Evolutionary conservation across 2,797 vertebrate species (phyloP).

Genomic region (Mormyrus hasselquistii): DNA sequence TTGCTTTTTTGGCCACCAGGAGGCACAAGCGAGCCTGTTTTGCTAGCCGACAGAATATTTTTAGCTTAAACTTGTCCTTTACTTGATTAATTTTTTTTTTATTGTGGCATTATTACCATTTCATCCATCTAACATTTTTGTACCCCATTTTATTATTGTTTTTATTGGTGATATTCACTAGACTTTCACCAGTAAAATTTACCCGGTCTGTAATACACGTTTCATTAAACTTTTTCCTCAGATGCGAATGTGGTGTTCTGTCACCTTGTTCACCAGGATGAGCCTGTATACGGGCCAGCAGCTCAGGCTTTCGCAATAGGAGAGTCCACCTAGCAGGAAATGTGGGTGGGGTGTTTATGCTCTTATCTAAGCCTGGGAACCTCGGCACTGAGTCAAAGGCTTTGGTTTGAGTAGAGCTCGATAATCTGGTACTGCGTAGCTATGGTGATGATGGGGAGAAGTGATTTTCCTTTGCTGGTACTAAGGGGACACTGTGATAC

Average conservation of each 20-base stretch:
- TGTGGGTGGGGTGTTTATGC: not conserved
- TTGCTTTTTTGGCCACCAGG: constrained; percentile 40
- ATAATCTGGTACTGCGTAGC: not conserved
- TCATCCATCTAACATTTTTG: not conserved
- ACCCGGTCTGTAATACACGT: not conserved
- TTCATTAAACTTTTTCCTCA: not conserved
- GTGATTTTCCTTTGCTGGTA: not conserved
- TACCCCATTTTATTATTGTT: not conserved
- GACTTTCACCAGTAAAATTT: not conserved
- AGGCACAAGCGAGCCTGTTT: constrained; percentile 33
- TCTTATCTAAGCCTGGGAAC: not conserved
- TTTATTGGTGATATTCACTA: not conserved
- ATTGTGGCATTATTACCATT: not conserved
- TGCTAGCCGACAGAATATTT: not conserved
- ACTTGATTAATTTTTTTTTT: not conserved
- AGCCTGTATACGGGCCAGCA: not conserved
- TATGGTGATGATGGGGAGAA: not conserved
- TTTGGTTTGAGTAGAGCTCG: not conserved
- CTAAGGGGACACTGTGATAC: not conserved
- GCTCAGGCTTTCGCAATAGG: not conserved
- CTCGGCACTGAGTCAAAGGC: not conserved
- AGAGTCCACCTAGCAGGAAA: not conserved
- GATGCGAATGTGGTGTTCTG: not conserved
- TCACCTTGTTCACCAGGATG: not conserved
- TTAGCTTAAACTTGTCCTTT: not conserved